Base-by-base conservation (phyloP, 2,888 invertebrate species). In the Siphlonurus alternatus region DNA sequence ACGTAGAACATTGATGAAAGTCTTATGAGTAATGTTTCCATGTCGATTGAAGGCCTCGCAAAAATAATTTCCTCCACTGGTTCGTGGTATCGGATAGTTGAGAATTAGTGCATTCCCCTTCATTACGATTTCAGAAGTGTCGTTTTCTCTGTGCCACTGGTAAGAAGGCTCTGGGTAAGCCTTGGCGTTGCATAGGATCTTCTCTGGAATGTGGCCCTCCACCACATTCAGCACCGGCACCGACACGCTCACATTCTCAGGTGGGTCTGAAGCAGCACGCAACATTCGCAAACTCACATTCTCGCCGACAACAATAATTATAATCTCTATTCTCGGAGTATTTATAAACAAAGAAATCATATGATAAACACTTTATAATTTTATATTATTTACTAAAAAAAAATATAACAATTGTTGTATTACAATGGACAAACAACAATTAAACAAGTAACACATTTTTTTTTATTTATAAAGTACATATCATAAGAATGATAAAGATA, bases 1-100 rank as follows among this genome's bases (percentile, higher is more conserved):
- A 93, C 93, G 93, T 77, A 87, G 83, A 54, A 94, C 91, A 75
- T 91, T 87, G 70, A 94, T 79, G 68, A 80, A 78, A 2, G 88
- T 85, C 22, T 83, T 81, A 15, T 85, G 83, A 61, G 81, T 83
- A 67, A 83, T 81, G 63, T 80, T 81, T 20, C 93, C 94, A 69
- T 93, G 92, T 69, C 86, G 83, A 75, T 94, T 79, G 67, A 73
- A 70, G 61, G 76, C 76, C 66, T 75, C 72, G 69, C 94, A 94
- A 60, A 84, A 78, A 73, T 92, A 93, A 65, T 83, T 81, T 0
- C 93, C 93, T 25, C 83, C 86, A 70, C 88, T 85, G 10, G 82
- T 80, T 69, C 89, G 79, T 65, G 82, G 80, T 67, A 89, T 82
- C 0, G 84, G 80, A n/a, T 81, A 82, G 68, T 83, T 82, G 69